Percentiles rank a stretch among this genome's conserved stretches.
These are phyloP conservation scores for Cabera pusaria DNA, from an alignment of 2,888 invertebrate genomes.

Conservation along the genomic window DNA sequence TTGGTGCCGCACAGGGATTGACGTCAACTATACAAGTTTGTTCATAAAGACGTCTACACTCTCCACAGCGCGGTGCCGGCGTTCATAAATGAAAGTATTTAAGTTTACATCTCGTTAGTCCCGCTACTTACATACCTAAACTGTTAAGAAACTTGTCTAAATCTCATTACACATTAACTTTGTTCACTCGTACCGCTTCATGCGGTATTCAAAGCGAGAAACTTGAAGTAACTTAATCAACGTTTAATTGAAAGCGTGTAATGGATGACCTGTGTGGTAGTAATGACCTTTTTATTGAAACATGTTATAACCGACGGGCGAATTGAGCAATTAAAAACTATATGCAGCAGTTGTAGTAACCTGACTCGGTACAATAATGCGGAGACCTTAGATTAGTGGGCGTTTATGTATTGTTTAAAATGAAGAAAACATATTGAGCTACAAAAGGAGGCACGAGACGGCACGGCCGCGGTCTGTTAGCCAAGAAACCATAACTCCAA, in stretches of 20 bases:
- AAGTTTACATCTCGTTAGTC: slow-evolving; percentile 52
- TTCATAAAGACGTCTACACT: slow-evolving; percentile 53
- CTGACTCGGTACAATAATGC: slow-evolving; percentile 27
- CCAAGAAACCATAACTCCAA: slow-evolving; percentile 53
- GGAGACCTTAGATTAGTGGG: slow-evolving; percentile 35
- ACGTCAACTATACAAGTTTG: slow-evolving; percentile 51
- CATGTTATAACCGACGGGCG: slow-evolving; percentile 14
- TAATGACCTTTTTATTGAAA: slow-evolving; percentile 23
- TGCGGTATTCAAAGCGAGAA: slow-evolving; percentile 7
- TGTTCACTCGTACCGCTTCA: slow-evolving; percentile 10
- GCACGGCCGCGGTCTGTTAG: slow-evolving; percentile 42
- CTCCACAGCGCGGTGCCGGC: slow-evolving; percentile 30
- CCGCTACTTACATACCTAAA: slow-evolving; percentile 31
- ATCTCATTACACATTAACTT: slow-evolving; percentile 14
- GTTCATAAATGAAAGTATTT: slow-evolving; percentile 49
- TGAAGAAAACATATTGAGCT: slow-evolving; percentile 49
- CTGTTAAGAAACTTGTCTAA: slow-evolving; percentile 21
- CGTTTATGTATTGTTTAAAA: slow-evolving; percentile 41
- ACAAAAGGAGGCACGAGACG: slow-evolving; percentile 38
- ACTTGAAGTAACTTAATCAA: slow-evolving; percentile 10
- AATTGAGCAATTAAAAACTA: slow-evolving; percentile 23
- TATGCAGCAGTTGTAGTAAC: slow-evolving; percentile 17
- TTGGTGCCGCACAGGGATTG: slow-evolving; percentile 48
- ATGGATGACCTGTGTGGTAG: slow-evolving; percentile 7
- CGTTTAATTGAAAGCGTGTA: slow-evolving; percentile 9